phyloP scores from a whole-genome alignment of 2,797 vertebrate species.

The Pteronotus mesoamericanus region DNA sequence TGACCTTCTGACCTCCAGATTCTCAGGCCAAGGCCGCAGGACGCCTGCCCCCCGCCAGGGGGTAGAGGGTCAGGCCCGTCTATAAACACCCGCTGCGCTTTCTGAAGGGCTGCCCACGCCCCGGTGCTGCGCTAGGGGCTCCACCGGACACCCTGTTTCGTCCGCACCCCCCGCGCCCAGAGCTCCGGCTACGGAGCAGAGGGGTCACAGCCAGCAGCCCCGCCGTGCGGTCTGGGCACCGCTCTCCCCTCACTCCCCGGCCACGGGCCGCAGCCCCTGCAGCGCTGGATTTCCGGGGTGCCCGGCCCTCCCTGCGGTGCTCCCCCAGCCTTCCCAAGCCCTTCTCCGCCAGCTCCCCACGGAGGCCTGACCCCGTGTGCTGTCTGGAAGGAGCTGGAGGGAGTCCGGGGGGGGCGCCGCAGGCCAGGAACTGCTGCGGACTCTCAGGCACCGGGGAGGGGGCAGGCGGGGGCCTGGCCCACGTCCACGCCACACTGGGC shows the following conservation, averaged over 20 bases:
- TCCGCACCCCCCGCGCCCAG: too few relatives aligned
- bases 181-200: background rate
- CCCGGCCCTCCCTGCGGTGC: background rate
- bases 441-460: background rate
- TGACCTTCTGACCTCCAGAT: background rate
- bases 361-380: too few relatives aligned
- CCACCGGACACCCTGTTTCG: accelerated
- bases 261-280: accelerated
- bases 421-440: background rate
- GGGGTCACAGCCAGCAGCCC: background rate
- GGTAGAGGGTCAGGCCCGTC: too few relatives aligned
- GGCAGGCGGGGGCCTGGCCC: background rate
- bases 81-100: background rate
- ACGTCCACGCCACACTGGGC: background rate
- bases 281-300: accelerated
- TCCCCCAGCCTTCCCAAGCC: background rate
- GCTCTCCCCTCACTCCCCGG: background rate
- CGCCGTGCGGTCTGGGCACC: accelerated
- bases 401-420: background rate
- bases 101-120: accelerated
- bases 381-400: background rate
- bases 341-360: background rate
- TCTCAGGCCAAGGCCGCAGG: background rate
- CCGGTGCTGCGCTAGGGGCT: background rate
- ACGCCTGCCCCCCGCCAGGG: background rate